Evolutionary conservation across 2,888 invertebrate species (phyloP), one percentile per base, ranked within the genome.

Genomic region (Rhabditoides inermis): DNA sequence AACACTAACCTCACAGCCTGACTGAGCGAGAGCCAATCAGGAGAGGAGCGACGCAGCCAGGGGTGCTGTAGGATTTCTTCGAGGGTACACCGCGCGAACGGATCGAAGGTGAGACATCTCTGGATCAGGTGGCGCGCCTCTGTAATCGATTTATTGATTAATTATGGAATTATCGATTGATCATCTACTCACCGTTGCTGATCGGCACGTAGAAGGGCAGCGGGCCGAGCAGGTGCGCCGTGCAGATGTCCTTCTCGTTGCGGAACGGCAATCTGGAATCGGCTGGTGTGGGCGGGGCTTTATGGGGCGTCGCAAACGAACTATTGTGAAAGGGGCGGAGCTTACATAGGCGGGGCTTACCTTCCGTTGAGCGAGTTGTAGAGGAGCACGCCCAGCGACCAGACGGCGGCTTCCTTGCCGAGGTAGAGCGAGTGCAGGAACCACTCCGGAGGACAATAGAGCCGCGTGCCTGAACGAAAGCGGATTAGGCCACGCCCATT

Each of bases 191-290:
- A 69, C 68, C 65, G 37, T 54, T 45, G n/a, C 70, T 65, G 25
- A 63, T 62, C 7, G 63, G 54, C 6, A 61, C 56, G 42, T 65
- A 74, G 58, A 67, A 69, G 18, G 73, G 73, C 30, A 73, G 58
- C n/a, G 73, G 72, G 2, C 73, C 73, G n/a, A 73, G 58, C 12
- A 73, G 56, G 55, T 73, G 73, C 3, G 69, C 65, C 23, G 73
- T 73, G 50, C 71, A 73, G 45, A 73, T 70, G 58, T 73, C 73
- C 45, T 71, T 73, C 45, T 72, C 72, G 47, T 70, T 74, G 22
- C 65, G 61, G 61, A 70, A 73, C 35, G 73, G 73, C 25, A 73
- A 60, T 28, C 67, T 59, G n/a, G n/a, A n/a, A n/a, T n/a, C n/a
- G n/a, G n/a, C n/a, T n/a, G n/a, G n/a, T n/a, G n/a, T n/a, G n/a